Evolutionary conservation across 2,888 invertebrate genomes (phyloP).

Genomic region (Camptogramma bilineatum): DNA sequence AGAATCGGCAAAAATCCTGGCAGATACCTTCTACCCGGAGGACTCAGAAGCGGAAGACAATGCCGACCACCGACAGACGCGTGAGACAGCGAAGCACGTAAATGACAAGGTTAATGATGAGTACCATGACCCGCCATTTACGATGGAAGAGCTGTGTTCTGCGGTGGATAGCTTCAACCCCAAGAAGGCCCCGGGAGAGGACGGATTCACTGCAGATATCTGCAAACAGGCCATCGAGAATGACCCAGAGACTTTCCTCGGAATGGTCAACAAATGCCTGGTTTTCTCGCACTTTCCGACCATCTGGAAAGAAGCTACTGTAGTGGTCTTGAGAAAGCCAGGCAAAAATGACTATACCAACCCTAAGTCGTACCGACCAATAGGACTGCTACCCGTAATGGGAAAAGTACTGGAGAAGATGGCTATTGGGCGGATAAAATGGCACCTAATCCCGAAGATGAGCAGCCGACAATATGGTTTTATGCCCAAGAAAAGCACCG

Average conservation of each 20-base stretch:
- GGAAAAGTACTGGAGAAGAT: not conserved
- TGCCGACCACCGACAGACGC: slow-evolving; percentile 12
- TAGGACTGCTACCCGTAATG: not conserved
- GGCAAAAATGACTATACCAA: not conserved
- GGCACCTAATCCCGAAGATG: no score
- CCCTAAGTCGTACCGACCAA: not conserved
- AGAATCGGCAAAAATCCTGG: slow-evolving; percentile 12
- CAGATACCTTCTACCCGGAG: slow-evolving; percentile 27
- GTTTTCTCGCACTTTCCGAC: slow-evolving; percentile 30
- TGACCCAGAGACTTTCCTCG: slow-evolving; percentile 20
- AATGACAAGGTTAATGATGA: slow-evolving; percentile 12
- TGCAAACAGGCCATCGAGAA: slow-evolving; percentile 38
- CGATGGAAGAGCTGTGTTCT: slow-evolving; percentile 15
- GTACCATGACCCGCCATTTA: slow-evolving; percentile 38
- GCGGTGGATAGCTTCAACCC: slow-evolving; percentile 26
- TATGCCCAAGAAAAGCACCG: no score
- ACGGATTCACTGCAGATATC: slow-evolving; percentile 6
- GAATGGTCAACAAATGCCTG: slow-evolving; percentile 33
- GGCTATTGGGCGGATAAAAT: no score
- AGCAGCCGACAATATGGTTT: no score
- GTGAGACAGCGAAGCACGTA: slow-evolving; percentile 6
- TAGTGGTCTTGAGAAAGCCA: not conserved
- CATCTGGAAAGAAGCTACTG: not conserved
- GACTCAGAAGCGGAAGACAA: slow-evolving; percentile 13
- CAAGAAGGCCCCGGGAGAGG: slow-evolving; percentile 37